Conservation (phyloP, 2,797 vertebrate genomes). For the Coregonus sp. region DNA sequence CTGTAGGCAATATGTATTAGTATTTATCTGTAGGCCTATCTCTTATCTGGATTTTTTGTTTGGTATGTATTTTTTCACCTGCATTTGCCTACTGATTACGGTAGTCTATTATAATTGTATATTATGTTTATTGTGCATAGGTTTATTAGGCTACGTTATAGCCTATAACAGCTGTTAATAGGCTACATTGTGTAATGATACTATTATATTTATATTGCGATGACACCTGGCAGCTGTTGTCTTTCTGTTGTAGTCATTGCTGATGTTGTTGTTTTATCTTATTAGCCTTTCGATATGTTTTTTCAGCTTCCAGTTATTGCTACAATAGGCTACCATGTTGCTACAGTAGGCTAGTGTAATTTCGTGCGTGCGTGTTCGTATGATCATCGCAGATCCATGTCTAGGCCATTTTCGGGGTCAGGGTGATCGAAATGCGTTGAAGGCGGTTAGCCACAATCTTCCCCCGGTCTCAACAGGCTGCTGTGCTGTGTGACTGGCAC, state of each 20-base stretch:
- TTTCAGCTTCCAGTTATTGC: neutral
- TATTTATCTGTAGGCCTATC: too few species aligned
- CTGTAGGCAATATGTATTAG: neutral
- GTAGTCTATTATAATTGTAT: neutral
- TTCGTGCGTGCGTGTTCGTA: neutral
- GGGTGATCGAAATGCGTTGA: slow-evolving; percentile 67
- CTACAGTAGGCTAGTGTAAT: neutral
- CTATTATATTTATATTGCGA: neutral
- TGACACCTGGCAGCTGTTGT: neutral
- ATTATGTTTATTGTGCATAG: neutral
- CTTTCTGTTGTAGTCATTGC: neutral
- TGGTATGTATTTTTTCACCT: too few species aligned
- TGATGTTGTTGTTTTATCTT: neutral
- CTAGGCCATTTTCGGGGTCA: slow-evolving; percentile 59
- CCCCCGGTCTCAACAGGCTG: slow-evolving; percentile 80
- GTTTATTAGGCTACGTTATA: neutral
- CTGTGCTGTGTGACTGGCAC: slow-evolving; percentile 83
- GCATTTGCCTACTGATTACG: too few species aligned
- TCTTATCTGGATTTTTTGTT: too few species aligned
- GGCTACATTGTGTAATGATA: neutral
- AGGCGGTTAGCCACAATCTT: slow-evolving; percentile 83
- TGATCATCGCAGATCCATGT: neutral
- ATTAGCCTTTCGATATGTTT: neutral
- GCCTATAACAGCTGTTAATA: neutral
- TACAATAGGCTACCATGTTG: neutral